These are phyloP conservation scores for Rhyacophila evoluta DNA, from an alignment of 2,888 invertebrate genomes.

Conservation along the genomic window DNA sequence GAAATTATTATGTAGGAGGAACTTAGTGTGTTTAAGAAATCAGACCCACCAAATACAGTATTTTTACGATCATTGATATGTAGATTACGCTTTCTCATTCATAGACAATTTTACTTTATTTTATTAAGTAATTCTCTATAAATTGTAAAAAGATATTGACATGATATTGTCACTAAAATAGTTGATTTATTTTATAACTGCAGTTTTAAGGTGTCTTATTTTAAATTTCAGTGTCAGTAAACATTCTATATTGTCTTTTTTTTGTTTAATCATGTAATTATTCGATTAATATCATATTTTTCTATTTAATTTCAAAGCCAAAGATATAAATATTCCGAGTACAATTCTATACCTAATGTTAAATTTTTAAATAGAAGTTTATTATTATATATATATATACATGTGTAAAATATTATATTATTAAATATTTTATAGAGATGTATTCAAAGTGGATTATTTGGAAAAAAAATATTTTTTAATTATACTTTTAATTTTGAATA, in stretches of 20 bases:
- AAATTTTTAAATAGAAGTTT: constrained; percentile 17
- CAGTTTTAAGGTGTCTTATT: no score
- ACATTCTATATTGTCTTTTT: no score
- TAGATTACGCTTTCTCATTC: neutral
- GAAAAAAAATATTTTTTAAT: neutral
- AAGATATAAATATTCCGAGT: constrained; percentile 15
- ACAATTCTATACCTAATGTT: constrained; percentile 19
- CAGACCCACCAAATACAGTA: constrained; percentile 2
- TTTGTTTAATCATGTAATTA: neutral
- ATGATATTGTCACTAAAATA: no score
- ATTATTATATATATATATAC: neutral
- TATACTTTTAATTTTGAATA: no score
- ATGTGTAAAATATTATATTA: neutral
- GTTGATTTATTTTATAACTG: no score
- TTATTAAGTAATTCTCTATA: no score
- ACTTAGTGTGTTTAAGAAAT: neutral
- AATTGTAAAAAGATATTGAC: no score
- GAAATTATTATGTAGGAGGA: neutral
- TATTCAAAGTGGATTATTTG: neutral
- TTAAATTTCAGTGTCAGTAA: no score
- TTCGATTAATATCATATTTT: neutral
- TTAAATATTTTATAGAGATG: neutral
- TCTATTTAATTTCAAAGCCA: neutral
- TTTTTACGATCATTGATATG: neutral
- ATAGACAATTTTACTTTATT: no score